A percentile compares a stretch with the other conserved stretches of the same genome.
These are phyloP conservation scores for Drosophila nigricruria DNA, from an alignment of 2,888 invertebrate genomes.

Conservation along the genomic window DNA sequence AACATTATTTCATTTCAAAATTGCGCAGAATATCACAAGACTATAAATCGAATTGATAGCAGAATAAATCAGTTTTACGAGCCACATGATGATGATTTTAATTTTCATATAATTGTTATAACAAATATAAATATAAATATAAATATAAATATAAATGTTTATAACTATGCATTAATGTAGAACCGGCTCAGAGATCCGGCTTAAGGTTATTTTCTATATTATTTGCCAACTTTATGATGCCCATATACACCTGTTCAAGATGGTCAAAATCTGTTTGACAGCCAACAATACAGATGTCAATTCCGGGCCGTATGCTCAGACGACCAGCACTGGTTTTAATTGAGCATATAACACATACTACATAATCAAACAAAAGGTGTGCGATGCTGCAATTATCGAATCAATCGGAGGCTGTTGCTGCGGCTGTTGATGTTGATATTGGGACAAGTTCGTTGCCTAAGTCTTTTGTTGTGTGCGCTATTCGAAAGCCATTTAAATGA, in stretches of 20 bases:
- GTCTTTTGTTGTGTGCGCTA: constrained; percentile 71
- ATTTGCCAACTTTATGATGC: background rate
- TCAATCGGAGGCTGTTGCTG: constrained; percentile 59
- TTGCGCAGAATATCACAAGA: background rate
- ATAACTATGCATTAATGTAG: background rate
- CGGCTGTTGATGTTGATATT: constrained; percentile 45
- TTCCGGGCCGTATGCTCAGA: background rate
- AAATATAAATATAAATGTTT: background rate
- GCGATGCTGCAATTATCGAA: constrained; percentile 74
- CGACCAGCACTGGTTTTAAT: constrained; percentile 47
- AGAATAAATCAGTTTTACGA: background rate
- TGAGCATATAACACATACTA: constrained; percentile 40
- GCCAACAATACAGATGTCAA: background rate
- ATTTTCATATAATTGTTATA: background rate
- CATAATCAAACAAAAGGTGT: constrained; percentile 61
- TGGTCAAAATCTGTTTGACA: background rate
- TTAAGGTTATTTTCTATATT: background rate
- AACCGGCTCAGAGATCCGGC: constrained; percentile 13
- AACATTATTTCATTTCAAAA: background rate
- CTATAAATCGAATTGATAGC: background rate
- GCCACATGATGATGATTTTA: background rate
- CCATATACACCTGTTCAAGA: background rate
- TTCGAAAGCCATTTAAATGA: constrained; percentile 75
- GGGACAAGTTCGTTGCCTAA: constrained; percentile 78
- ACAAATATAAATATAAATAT: background rate